Evolutionary conservation across 1,140 invertebrate species (phyloP), one percentile per base, ranked within the genome.

Genomic region (Lordiphosa collinella): DNA sequence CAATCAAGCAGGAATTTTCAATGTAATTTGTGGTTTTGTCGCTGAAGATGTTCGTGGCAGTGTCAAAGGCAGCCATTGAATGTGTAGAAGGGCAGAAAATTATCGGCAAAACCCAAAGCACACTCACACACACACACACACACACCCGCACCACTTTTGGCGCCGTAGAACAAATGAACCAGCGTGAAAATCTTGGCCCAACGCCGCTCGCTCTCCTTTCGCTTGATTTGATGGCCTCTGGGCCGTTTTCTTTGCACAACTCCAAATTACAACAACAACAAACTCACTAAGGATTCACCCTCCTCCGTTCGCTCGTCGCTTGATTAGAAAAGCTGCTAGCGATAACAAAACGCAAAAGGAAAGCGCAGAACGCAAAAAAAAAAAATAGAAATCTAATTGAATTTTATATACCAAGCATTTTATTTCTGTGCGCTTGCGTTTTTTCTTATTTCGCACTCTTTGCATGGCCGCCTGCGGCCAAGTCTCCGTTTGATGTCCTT

Each of bases 1-100:
- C 78, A 84, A 84, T 84, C 68, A 82, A 66, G 68, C 72, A 84
- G 78, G 78, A 84, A 84, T 84, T 84, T 84, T 43, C 73, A 84
- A 85, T 78, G 78, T 84, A 84, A 84, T 84, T 84, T 82, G 79
- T 70, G 76, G 70, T 54, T 38, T 56, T 29, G 57, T 58, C 50
- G 14, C 44, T 53, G 50, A 63, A 38, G 67, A 70, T 63, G 67
- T 62, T 56, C 67, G 44, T 70, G 43, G 66, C 66, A 46, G 66
- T 62, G 78, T 62, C 72, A 69, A 78, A 78, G 78, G 55, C 78
- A 84, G 72, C 66, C 49, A 49, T 67, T 58, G 63, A 59, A 59
- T 82, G 78, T 82, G 72, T 82, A 78, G 67, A 68, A 84, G 61
- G 62, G 78, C 78, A 84, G 78, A 82, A 82, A 84, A 84, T 84